Percentiles rank a stretch among this genome's conserved stretches.
Conservation (phyloP, 1,140 invertebrate genomes). For the Drosophila insularis region DNA sequence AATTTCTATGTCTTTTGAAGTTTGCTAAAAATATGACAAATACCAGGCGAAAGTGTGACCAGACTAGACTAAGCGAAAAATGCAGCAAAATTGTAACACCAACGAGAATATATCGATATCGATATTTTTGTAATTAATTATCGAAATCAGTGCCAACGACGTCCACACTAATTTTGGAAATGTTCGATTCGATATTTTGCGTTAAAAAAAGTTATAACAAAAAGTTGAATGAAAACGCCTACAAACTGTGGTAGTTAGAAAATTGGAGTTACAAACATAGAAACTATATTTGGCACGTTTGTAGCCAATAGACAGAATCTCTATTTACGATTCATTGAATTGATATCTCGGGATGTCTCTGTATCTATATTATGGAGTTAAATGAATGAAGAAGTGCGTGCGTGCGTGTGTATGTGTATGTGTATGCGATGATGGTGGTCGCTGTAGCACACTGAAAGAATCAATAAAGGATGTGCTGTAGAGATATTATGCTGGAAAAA, state of each 20-base stretch:
- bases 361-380: slow-evolving; percentile 50
- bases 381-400: slow-evolving; percentile 44
- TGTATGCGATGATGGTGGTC: slow-evolving; percentile 30
- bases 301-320: background rate
- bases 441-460: slow-evolving; percentile 72
- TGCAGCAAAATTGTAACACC: background rate
- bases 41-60: background rate
- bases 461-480: slow-evolving; percentile 78
- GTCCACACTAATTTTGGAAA: slow-evolving; percentile 58
- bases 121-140: background rate
- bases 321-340: background rate
- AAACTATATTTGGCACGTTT: background rate
- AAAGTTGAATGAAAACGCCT: slow-evolving; percentile 38
- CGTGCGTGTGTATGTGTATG: slow-evolving; percentile 40
- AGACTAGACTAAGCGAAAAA: background rate
- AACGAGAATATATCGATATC: background rate
- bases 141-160: background rate
- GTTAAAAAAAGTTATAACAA: slow-evolving; percentile 34
- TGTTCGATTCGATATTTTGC: slow-evolving; percentile 65
- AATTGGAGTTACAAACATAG: slow-evolving; percentile 11
- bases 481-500: slow-evolving; percentile 37
- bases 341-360: slow-evolving; percentile 49
- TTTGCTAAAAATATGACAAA: slow-evolving; percentile 18
- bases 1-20: slow-evolving; percentile 34
- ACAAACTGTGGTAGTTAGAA: slow-evolving; percentile 17